Evolutionary conservation across 2,113 vertebrate species (phyloP).

Genomic region (Capricornis sumatraensis): DNA sequence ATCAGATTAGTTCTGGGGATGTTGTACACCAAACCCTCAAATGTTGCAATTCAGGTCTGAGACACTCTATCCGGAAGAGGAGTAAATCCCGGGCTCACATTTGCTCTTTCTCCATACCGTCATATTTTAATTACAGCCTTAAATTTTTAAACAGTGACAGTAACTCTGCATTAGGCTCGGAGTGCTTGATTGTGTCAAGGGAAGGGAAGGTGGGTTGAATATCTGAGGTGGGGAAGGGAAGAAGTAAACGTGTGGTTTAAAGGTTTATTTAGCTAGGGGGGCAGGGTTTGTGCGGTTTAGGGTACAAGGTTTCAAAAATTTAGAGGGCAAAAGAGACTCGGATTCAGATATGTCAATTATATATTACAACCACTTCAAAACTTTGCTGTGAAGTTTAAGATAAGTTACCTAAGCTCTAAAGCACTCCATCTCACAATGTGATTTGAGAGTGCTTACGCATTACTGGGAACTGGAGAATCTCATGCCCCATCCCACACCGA

Average conservation of each 20-base stretch:
- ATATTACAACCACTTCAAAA: not conserved
- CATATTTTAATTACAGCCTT: not conserved
- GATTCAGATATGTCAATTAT: not conserved
- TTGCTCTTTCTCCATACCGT: not conserved
- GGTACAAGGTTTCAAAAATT: not conserved
- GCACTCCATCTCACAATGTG: not conserved
- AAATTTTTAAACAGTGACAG: not conserved
- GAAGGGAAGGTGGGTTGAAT: not conserved
- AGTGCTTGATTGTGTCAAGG: not conserved
- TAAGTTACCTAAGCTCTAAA: not conserved
- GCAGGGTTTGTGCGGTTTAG: not conserved
- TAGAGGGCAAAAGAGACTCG: not conserved
- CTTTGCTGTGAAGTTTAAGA: not conserved
- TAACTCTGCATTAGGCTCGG: not conserved
- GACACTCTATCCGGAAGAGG: not conserved
- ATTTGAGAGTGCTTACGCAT: not conserved
- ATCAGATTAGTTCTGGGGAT: not conserved
- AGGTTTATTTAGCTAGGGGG: not conserved
- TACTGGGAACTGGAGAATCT: not conserved
- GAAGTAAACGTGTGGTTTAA: no score
- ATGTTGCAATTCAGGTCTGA: not conserved
- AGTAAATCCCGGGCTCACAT: not conserved
- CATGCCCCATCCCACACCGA: not conserved
- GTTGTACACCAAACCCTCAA: not conserved
- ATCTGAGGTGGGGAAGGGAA: not conserved